Evolutionary conservation across 1,140 invertebrate genomes (phyloP).

Genomic region (Pogonomyrmex barbatus): DNA sequence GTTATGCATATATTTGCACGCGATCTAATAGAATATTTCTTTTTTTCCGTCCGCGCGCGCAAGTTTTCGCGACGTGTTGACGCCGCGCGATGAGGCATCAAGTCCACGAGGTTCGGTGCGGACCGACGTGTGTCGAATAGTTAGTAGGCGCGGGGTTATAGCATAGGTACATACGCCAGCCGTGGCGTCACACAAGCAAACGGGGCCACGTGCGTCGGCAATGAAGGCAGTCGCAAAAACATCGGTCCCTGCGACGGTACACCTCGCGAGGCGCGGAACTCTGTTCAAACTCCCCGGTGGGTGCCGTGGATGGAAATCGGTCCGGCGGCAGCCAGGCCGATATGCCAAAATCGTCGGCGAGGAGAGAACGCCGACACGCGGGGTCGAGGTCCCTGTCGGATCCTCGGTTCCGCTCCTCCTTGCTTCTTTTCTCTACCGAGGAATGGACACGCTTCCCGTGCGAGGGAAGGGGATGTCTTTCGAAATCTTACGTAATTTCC

Average conservation of each 20-base stretch:
- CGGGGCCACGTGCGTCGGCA: slow-evolving; percentile 34
- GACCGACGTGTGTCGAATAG: slow-evolving; percentile 61
- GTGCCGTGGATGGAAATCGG: slow-evolving; percentile 4
- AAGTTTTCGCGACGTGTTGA: background rate
- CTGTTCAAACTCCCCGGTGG: slow-evolving; percentile 53
- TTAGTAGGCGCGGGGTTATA: slow-evolving; percentile 61
- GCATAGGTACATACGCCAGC: slow-evolving; percentile 23
- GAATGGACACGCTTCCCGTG: background rate
- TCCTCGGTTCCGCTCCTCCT: background rate
- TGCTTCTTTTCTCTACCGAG: background rate
- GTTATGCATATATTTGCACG: slow-evolving; percentile 6
- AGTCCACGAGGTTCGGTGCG: slow-evolving; percentile 34
- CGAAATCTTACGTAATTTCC: background rate
- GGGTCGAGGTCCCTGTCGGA: background rate
- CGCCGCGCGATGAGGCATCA: background rate
- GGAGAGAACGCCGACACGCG: background rate
- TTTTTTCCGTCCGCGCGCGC: background rate
- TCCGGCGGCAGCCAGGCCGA: background rate
- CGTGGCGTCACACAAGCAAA: slow-evolving; percentile 32
- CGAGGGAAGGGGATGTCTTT: background rate
- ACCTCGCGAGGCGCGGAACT: slow-evolving; percentile 62
- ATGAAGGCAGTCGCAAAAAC: slow-evolving; percentile 75
- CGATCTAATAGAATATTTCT: background rate
- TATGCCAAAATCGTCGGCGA: background rate
- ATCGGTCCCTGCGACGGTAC: slow-evolving; percentile 53